Percentiles rank a stretch among this genome's conserved stretches.
phyloP scores from a whole-genome alignment of 2,113 vertebrate species.

The Nothoprocta pentlandii region DNA sequence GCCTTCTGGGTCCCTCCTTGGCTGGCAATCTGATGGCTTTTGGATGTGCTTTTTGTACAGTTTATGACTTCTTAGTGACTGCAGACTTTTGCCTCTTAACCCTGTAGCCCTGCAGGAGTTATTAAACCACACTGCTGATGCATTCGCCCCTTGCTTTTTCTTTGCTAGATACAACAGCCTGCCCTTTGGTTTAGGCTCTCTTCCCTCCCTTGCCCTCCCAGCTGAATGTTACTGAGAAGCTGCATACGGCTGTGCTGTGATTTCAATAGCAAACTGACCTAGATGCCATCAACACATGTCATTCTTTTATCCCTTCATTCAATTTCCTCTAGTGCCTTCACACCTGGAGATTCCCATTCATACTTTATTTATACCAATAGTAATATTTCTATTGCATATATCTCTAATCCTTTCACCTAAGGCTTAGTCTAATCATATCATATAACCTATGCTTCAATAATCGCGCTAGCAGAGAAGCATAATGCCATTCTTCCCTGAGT shows the following conservation, averaged over 20 bases:
- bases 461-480: background rate
- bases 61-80: background rate
- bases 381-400: background rate
- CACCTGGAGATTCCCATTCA: background rate
- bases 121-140: rapidly evolving
- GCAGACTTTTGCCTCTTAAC: background rate
- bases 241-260: background rate
- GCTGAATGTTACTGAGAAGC: background rate
- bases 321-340: background rate
- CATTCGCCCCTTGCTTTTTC: background rate
- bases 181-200: background rate
- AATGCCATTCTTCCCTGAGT: background rate
- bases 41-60: background rate
- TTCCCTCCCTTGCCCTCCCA: background rate
- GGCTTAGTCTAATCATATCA: background rate
- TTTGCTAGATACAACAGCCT: background rate
- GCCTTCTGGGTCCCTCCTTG: background rate
- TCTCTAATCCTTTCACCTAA: background rate
- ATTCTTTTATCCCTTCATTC: background rate
- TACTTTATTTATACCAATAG: background rate
- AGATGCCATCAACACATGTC: background rate
- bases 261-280: background rate
- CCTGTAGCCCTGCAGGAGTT: background rate
- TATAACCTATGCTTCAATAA: background rate
- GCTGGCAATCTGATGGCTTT: background rate